Percentiles rank a stretch among this genome's conserved stretches.
phyloP scores from a whole-genome alignment of 2,888 invertebrate species.

The Protonemura montana region DNA sequence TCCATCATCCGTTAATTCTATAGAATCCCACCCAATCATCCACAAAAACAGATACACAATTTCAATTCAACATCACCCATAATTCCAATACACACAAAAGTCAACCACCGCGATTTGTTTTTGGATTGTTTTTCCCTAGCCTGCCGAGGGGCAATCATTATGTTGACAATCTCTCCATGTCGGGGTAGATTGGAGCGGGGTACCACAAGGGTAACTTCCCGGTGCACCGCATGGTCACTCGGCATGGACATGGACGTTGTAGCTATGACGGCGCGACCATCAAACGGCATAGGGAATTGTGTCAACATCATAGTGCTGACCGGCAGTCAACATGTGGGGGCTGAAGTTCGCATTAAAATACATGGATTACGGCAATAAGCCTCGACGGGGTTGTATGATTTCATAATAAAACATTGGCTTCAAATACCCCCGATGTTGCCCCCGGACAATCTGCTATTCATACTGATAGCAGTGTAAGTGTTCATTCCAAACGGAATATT shows the following conservation, averaged over 20 bases:
- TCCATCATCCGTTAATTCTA: not conserved
- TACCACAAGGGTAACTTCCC: not conserved
- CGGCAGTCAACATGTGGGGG: not conserved
- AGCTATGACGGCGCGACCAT: not conserved
- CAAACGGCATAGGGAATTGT: not conserved
- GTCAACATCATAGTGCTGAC: not conserved
- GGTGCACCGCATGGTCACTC: not conserved
- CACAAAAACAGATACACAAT: not conserved
- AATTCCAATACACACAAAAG: constrained; percentile 12
- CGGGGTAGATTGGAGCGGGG: not conserved
- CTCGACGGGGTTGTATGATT: not conserved
- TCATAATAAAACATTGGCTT: not conserved
- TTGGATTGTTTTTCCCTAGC: not conserved
- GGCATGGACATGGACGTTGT: not conserved
- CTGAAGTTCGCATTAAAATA: not conserved
- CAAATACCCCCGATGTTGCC: not conserved
- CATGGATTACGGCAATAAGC: constrained; percentile 12
- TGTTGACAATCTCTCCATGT: not conserved
- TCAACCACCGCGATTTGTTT: not conserved
- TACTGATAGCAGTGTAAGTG: not conserved
- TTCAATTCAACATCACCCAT: not conserved
- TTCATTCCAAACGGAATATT: too few relatives aligned
- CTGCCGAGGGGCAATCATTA: not conserved
- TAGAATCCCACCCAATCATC: not conserved
- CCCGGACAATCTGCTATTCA: not conserved